Evolutionary conservation across 1,140 invertebrate genomes (phyloP), one percentile per base, ranked within the genome.

Genomic region (Eueides isabella): DNA sequence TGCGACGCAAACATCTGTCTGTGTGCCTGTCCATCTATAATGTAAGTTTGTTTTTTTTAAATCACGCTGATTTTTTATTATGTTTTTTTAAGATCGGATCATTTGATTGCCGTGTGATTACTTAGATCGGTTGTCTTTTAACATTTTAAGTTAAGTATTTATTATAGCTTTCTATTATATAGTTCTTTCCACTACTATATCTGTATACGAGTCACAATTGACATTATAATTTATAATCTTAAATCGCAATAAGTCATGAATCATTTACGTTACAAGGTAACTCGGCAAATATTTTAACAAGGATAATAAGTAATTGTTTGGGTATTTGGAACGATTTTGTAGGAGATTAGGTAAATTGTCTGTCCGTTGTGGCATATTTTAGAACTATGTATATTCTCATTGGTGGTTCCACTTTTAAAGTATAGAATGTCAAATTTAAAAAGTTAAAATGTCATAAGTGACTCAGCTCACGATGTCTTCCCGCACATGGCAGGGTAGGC

Each of bases 271-370:
- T 30, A 29, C 65, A 16, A 67, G 26, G 7, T 67, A 30, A 29
- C 65, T 12, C 26, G 12, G 38, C 65, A 67, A 67, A 67, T 67
- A 67, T 67, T 67, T 67, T 55, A 55, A 26, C 41, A 7, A 26
- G 48, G 19, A 55, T 55, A 23, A 23, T 23, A n/a, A n/a, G n/a
- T 48, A 2, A n/a, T n/a, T 55, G 48, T 23, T 26, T 11, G 4
- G 23, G 48, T 55, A 55, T 55, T 55, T 55, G 48, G 48, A 3
- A 55, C 48, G 16, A 55, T 11, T 7, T 23, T 23, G 12, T 12
- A 23, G 48, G 19, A 23, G 19, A 23, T 26, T 55, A 23, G 48
- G 5, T 23, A 6, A 23, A 7, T 23, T 26, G 23, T 55, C 48
- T 55, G 48, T 55, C 2, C 7, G 48, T 23, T 19, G n/a, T 11